A percentile compares a stretch with the other conserved stretches of the same genome.
phyloP scores from a whole-genome alignment of 2,797 vertebrate species.

The Myotis planiceps region DNA sequence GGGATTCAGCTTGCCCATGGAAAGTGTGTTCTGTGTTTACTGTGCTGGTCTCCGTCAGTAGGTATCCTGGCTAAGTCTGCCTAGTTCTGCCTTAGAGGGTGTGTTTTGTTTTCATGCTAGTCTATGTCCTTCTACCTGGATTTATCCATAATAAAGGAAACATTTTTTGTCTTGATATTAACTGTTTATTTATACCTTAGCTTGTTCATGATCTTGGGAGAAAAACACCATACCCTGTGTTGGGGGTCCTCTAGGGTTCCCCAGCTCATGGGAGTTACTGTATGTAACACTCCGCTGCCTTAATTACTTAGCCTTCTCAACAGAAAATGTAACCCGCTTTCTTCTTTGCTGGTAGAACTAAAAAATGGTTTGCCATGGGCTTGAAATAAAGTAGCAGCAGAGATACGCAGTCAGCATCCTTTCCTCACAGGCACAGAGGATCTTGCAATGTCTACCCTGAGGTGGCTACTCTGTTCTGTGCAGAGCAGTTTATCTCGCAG shows the following conservation, averaged over 20 bases:
- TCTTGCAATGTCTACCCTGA: not conserved
- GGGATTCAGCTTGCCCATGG: not conserved
- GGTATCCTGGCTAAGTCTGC: not conserved
- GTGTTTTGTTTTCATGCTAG: not conserved
- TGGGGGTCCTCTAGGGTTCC: not conserved
- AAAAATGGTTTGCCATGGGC: not conserved
- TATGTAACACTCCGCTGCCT: not conserved
- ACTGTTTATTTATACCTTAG: not conserved
- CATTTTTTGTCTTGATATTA: not conserved
- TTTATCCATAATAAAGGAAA: not conserved
- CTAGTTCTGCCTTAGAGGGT: not conserved
- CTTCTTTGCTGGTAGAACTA: not conserved
- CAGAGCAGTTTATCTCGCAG: not conserved
- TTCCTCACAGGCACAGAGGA: not conserved
- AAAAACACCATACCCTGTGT: not conserved
- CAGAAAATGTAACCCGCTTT: not conserved
- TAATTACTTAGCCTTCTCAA: not conserved
- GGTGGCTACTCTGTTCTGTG: not conserved
- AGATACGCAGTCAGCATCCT: not conserved
- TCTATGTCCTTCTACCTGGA: not conserved
- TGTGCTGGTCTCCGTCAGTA: not conserved
- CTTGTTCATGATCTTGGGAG: not conserved
- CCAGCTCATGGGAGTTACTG: not conserved
- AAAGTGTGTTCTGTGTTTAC: not conserved
- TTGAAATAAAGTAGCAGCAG: not conserved